Percentiles rank a stretch among this genome's conserved stretches.
Conservation (phyloP, 2,113 vertebrate genomes). For the Amphiprion ocellaris region DNA sequence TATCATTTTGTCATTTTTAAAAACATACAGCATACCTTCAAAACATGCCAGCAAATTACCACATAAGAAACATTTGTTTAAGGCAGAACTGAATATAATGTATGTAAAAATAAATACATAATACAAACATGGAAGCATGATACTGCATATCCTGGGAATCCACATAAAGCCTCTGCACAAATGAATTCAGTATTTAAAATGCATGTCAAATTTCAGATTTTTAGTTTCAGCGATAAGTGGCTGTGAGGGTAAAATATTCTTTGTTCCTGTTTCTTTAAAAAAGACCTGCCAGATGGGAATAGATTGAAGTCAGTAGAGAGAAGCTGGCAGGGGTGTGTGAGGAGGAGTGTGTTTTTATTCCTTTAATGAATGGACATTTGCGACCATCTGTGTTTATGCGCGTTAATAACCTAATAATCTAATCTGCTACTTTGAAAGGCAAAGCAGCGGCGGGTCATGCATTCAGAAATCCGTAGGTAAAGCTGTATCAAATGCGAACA, state of each 20-base stretch:
- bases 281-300: slow-evolving; percentile 36
- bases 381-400: neutral
- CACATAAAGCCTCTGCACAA: neutral
- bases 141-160: neutral
- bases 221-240: slow-evolving; percentile 18
- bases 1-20: too few relatives aligned
- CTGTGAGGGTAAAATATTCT: slow-evolving; percentile 25
- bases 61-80: too few relatives aligned
- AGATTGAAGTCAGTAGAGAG: slow-evolving; percentile 23
- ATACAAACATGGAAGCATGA: neutral
- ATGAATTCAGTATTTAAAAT: slow-evolving; percentile 36
- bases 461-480: slow-evolving; percentile 5
- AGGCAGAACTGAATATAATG: too few relatives aligned
- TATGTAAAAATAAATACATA: too few relatives aligned
- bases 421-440: slow-evolving; percentile 13
- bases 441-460: neutral
- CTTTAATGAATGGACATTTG: slow-evolving; percentile 1
- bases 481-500: slow-evolving; percentile 35
- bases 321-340: neutral
- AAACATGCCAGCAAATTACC: too few relatives aligned
- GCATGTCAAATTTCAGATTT: slow-evolving; percentile 12
- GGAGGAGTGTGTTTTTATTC: neutral
- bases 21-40: too few relatives aligned
- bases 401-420: slow-evolving; percentile 15
- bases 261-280: slow-evolving; percentile 27